phyloP scores from a whole-genome alignment of 2,113 vertebrate genomes.

The Carassius carassius region DNA sequence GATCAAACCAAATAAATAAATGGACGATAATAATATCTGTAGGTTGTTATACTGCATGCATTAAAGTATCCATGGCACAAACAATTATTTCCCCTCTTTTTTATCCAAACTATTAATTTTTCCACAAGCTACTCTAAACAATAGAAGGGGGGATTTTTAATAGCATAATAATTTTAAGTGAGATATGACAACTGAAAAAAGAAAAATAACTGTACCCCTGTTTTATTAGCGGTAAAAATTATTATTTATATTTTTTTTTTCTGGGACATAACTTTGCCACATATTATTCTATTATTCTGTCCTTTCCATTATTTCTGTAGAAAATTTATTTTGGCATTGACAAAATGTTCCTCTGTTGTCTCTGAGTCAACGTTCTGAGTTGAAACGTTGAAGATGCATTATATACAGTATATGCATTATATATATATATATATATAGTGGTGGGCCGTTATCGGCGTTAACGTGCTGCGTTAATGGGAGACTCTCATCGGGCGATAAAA shows the following conservation, averaged over 20 bases:
- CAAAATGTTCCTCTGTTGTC: neutral
- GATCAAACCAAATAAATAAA: neutral
- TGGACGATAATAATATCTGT: neutral
- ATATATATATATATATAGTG: too few relatives aligned
- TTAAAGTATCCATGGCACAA: conserved; percentile 20
- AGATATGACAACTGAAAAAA: conserved; percentile 41
- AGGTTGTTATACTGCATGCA: neutral
- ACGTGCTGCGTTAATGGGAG: too few relatives aligned
- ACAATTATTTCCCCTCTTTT: conserved; percentile 29
- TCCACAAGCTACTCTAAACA: conserved; percentile 40
- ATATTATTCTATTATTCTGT: neutral
- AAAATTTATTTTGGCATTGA: conserved; percentile 4
- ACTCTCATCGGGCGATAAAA: too few relatives aligned
- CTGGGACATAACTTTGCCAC: neutral
- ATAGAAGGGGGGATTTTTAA: conserved; percentile 42
- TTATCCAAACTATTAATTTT: conserved; percentile 39
- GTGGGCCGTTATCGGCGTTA: too few relatives aligned
- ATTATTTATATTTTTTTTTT: conserved; percentile 16
- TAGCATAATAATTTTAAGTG: conserved; percentile 41
- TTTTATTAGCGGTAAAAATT: conserved; percentile 38
- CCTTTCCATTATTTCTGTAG: neutral
- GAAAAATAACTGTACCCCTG: neutral
- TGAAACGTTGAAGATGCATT: neutral
- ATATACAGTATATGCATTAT: too few relatives aligned
- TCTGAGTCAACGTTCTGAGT: too few relatives aligned